Base-by-base conservation (phyloP, 2,113 vertebrate species). In the Plestiodon gilberti region DNA sequence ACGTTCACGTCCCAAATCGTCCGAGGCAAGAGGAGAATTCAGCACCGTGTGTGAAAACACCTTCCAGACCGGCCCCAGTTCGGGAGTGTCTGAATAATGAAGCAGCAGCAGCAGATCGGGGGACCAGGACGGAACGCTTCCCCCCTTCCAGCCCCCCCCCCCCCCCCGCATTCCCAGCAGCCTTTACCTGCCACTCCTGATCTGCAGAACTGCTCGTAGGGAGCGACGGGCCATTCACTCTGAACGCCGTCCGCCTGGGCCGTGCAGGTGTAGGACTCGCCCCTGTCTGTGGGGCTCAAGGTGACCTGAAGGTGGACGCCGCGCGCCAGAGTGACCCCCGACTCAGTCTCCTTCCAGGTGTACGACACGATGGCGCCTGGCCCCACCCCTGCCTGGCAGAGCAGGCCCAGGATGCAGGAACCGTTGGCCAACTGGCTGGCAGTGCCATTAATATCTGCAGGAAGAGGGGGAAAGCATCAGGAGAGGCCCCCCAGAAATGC, bases 141-240 rank as follows among this genome's bases (percentile, higher is more conserved):
- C 71, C 35, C 2, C 25, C 70, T 23, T 43, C 52, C 52, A 55
- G 52, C 13, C 13, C 52, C 6, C 13, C 52, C 13, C 52, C 6
- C 52, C 52, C 52, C 52, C 13, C 6, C 13, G 52, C 6, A 8
- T 6, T 17, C 52, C 30, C 9, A 5, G 8, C 2, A 15, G 25
- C 25, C 6, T 11, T 70, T 43, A 85, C 84, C 84, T 78, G 75
- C 15, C 8, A 15, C 52, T 2, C 33, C 75, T 22, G 48, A n/a
- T 2, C 0, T 2, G 6, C 6, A 0, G 35, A 62, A 70, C 1
- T 2, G 5, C 3, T 64, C 0, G 3, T 43, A 57, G 48, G 76
- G 84, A 2, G 2, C 0, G 33, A 85, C 1, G 10, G 2, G 3
- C 17, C 28, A 17, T 0, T 48, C 1, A 0, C 35, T 22, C 75